Evolutionary conservation across 37 sponge, comb jelly and placozoan genomes (phyloP), one percentile per base, ranked within the genome.

Genomic region (Halichondria panicea): DNA sequence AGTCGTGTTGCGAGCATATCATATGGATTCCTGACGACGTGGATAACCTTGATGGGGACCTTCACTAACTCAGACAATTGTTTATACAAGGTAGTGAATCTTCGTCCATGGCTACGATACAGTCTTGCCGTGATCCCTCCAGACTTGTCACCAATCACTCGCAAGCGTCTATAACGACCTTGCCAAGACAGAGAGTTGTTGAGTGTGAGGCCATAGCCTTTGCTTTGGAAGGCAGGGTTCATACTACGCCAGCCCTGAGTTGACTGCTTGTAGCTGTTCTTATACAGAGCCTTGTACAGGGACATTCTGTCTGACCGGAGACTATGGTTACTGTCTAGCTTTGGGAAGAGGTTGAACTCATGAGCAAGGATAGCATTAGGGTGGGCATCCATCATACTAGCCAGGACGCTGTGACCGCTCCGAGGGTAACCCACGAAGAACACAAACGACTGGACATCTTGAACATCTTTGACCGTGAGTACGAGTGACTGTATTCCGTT

Each of bases 331-430:
- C 53, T 44, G 33, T 46, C 18, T 25, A 71, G 63, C 40, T 81
- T 34, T 22, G 43, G 27, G 30, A 83, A 83, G 22, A 83, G 70
- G 19, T 67, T 55, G 53, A 43, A 83, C 56, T 87, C 87, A 28
- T 87, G 87, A 9, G 81, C 74, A 12, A 87, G 36, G 35, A 80
- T 64, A 0, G 53, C 32, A 55, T 87, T 66, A 45, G 87, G 81
- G 38, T 87, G 87, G 27, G 87, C 87, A 61, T 87, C 87, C 28
- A 87, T 34, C 34, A 74, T 37, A 36, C 81, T 73, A n/a, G 54
- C 87, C 19, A 87, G 34, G 37, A 87, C 80, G 53, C 87, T 87
- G 71, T 87, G 87, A 13, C 87, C 76, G 57, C 87, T 87, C 43
- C 87, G 55, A 50, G 81, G 74, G 30, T 75, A 75, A 33, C 87